phyloP scores from a whole-genome alignment of 2,113 vertebrate genomes.

The Oophaga pumilio region DNA sequence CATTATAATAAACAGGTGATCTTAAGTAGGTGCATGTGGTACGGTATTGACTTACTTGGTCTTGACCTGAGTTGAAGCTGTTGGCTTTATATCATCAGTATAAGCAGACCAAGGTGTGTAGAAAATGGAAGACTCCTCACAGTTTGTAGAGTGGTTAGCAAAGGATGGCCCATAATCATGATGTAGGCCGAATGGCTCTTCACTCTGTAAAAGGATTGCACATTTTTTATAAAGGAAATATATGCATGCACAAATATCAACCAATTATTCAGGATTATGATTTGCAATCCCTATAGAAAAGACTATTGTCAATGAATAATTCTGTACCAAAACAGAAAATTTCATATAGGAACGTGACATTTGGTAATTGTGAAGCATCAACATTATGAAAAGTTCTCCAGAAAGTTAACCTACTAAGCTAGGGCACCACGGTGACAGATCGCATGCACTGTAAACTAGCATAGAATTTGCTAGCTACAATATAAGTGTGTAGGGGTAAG shows the following conservation, averaged over 20 bases:
- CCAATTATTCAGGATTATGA: neutral
- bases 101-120: slow-evolving; percentile 14
- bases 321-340: too few species aligned
- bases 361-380: too few species aligned
- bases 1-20: too few species aligned
- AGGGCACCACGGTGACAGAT: too few species aligned
- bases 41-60: slow-evolving; percentile 5
- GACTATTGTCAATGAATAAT: too few species aligned
- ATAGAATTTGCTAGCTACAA: too few species aligned
- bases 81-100: neutral
- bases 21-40: neutral
- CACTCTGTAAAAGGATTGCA: neutral
- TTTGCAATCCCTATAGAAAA: too few species aligned
- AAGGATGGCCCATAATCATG: neutral
- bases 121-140: neutral
- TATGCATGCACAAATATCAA: neutral
- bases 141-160: neutral
- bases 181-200: neutral
- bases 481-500: too few species aligned
- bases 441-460: too few species aligned
- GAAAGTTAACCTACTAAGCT: neutral
- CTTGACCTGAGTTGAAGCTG: slow-evolving; percentile 4
- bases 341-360: too few species aligned
- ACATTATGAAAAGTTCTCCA: too few species aligned
- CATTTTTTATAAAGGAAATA: neutral